A percentile compares a stretch with the other conserved stretches of the same genome.
These are phyloP conservation scores for Eulemur rubriventer DNA, from an alignment of 2,797 vertebrate genomes.

Conservation along the genomic window DNA sequence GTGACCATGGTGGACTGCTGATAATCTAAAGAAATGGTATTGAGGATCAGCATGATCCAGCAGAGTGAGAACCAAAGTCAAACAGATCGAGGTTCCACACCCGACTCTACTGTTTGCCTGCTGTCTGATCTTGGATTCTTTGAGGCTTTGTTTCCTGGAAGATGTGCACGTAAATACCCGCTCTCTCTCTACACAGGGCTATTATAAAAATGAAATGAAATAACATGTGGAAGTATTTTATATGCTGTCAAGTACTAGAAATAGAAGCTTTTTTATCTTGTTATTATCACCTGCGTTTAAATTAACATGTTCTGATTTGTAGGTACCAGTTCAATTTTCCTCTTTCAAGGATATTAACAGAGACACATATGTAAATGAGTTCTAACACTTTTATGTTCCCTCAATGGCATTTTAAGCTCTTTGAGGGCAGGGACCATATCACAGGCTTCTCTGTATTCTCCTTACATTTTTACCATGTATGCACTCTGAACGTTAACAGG, in stretches of 20 bases:
- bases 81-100: neutral
- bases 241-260: neutral
- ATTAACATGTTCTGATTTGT: neutral
- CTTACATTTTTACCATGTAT: neutral
- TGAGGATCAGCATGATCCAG: neutral
- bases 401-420: slow-evolving; percentile 32
- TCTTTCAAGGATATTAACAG: neutral
- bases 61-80: neutral
- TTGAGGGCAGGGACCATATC: neutral
- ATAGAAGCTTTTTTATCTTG: slow-evolving; percentile 18
- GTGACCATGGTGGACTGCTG: neutral
- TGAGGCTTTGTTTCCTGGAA: slow-evolving; percentile 6
- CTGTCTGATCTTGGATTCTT: neutral
- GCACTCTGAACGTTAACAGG: neutral
- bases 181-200: neutral
- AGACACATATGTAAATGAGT: slow-evolving; percentile 1
- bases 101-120: neutral
- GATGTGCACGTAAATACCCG: neutral
- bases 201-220: slow-evolving; percentile 21
- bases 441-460: neutral
- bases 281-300: neutral
- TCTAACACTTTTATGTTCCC: neutral
- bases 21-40: neutral
- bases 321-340: neutral
- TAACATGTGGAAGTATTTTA: slow-evolving; percentile 20